A percentile compares a stretch with the other conserved stretches of the same genome.
Evolutionary conservation across 2,113 vertebrate species (phyloP).

Genomic region (Cynocephalus volans): DNA sequence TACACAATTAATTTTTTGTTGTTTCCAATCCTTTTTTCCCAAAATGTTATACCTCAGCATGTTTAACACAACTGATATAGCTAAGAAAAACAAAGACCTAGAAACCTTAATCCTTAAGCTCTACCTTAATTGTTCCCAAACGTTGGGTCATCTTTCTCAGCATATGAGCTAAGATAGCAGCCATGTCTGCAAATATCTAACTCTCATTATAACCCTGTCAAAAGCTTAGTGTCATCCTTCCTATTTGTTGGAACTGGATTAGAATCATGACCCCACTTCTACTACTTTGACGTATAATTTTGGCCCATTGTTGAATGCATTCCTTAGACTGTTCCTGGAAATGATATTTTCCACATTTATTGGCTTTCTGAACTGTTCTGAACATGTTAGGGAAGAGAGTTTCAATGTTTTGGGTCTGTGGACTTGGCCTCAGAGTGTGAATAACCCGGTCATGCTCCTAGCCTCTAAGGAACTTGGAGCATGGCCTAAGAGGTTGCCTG

Average conservation of each 20-base stretch:
- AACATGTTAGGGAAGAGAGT: background rate
- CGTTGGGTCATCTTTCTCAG: background rate
- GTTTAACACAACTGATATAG: background rate
- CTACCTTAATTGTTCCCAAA: conserved; percentile 30
- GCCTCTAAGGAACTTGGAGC: conserved; percentile 27
- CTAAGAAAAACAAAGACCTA: background rate
- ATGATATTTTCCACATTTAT: background rate
- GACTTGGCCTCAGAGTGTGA: conserved; percentile 24
- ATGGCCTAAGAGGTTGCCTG: conserved; percentile 22
- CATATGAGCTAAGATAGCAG: background rate
- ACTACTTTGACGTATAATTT: background rate
- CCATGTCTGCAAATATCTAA: background rate
- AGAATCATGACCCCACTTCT: background rate
- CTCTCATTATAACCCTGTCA: background rate
- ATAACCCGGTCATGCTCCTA: conserved; percentile 13
- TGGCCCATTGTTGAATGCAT: background rate
- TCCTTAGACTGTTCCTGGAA: conserved; percentile 33
- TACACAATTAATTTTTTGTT: background rate
- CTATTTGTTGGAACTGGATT: background rate
- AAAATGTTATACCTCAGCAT: background rate
- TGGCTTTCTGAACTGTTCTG: background rate
- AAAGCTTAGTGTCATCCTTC: background rate
- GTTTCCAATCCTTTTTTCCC: background rate
- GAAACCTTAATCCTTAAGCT: background rate
- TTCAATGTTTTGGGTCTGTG: background rate